Evolutionary conservation across 2,888 invertebrate genomes (phyloP), one percentile per base, ranked within the genome.

Genomic region (Spilosoma lubricipeda): DNA sequence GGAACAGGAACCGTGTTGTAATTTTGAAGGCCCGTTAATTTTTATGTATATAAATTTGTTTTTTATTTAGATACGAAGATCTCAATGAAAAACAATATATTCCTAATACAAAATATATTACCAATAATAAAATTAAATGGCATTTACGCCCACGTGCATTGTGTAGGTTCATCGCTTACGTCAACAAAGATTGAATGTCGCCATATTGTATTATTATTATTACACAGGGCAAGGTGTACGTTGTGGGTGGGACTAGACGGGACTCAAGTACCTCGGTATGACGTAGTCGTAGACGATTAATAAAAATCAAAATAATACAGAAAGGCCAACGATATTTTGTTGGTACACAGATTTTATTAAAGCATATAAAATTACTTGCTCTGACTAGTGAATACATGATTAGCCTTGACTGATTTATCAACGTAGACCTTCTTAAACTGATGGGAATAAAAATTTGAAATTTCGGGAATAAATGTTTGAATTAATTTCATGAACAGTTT

Each of bases 71-170:
- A n/a, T n/a, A n/a, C n/a, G n/a, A n/a, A n/a, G n/a, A 59, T 27
- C 13, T 59, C 15, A 39, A 30, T 27, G 4, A 30, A 30, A 63
- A 15, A 63, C 27, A 63, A 30, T 63, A 30, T 59, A n/a, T n/a
- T 52, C 52, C 56, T n/a, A 56, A n/a, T 56, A 15, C 11, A 13
- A 9, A 59, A 39, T 65, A 45, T 71, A 13, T 33, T 56, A 67
- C 45, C 64, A 33, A 33, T 63, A 45, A 64, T 33, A 64, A 66
- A 67, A 66, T 48, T 71, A 71, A 65, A 65, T 67, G 52, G 56
- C 56, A 66, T 72, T 72, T 72, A 66, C 20, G 3, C 71, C 71
- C 71, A 72, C 71, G 71, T 66, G 56, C 52, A 36, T 39, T 52
- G 71, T 72, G 71, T 67, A 52, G 71, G 71, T 72, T 66, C 8